A percentile compares a stretch with the other conserved stretches of the same genome.
phyloP scores from a whole-genome alignment of 2,797 vertebrate genomes.

The Serranus cabrilla region DNA sequence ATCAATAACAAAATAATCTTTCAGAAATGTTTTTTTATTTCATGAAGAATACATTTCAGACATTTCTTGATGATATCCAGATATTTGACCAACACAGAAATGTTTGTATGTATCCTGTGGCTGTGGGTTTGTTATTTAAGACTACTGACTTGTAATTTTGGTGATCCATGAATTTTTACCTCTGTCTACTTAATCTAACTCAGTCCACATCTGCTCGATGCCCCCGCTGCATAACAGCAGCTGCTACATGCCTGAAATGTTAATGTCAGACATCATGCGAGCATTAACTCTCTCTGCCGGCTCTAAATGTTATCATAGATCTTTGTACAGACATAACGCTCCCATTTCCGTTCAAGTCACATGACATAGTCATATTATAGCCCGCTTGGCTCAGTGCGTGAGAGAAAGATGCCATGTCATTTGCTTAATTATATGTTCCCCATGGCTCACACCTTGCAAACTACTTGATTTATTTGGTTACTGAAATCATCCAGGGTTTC shows the following conservation, averaged over 20 bases:
- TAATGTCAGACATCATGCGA: constrained; percentile 63
- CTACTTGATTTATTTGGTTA: constrained; percentile 61
- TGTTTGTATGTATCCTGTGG: neutral
- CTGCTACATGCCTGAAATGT: constrained; percentile 60
- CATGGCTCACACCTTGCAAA: constrained; percentile 52
- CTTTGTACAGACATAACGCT: constrained; percentile 46
- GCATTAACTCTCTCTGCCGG: constrained; percentile 53
- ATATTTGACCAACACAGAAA: neutral
- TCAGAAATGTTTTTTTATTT: neutral
- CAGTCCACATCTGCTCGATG: constrained; percentile 32
- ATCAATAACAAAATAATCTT: neutral
- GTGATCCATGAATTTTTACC: constrained; percentile 16
- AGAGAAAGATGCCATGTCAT: constrained; percentile 63
- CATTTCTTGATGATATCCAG: constrained; percentile 10
- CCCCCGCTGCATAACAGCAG: constrained; percentile 44
- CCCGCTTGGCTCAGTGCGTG: constrained; percentile 33
- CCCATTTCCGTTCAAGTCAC: constrained; percentile 59
- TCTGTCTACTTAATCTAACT: constrained; percentile 25
- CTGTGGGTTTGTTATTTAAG: neutral
- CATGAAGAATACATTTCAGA: no score
- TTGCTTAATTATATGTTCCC: constrained; percentile 67
- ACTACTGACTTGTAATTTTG: constrained; percentile 23
- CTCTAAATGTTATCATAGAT: constrained; percentile 63
- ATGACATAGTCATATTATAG: constrained; percentile 35
- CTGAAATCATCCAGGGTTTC: constrained; percentile 51